Evolutionary conservation across 1,140 invertebrate species (phyloP), one percentile per base, ranked within the genome.

Genomic region (Trichonephila clavata): DNA sequence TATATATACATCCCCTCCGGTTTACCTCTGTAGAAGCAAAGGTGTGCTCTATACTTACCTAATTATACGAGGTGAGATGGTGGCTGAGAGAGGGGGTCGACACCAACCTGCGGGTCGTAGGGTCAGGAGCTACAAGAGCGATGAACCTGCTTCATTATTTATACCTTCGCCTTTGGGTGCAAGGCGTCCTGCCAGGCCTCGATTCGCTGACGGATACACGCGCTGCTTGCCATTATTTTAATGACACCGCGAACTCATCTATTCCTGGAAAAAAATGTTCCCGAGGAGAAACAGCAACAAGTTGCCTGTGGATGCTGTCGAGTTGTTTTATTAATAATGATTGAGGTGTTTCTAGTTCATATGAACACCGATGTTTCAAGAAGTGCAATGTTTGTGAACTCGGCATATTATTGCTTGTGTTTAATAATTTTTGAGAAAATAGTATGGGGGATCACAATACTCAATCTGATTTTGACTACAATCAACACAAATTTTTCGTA

Each of bases 1-100:
- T n/a, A n/a, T n/a, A n/a, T n/a, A n/a, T 2, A 32, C 71, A 24
- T 32, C 27, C 71, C 71, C 71, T 63, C 5, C 0, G 16, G 4
- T 16, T 63, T 16, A 24, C 43, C 21, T 43, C 6, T 59, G 21
- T n/a, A 86, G 60, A 18, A 77, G 84, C 59, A 60, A 60, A 60
- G 50, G 27, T 27, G 60, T 60, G 84, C 84, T 86, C 83, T 86
- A 8, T 86, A 86, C 83, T 86, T 86, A 27, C 84, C 84, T 86
- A 86, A 86, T 86, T 86, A 86, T 86, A 86, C 59, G 81, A 86
- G 84, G 84, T 27, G 60, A 60, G 59, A 63, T 32, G 16, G 8
- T 27, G n/a, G 13, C 18, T 16, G 81, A 83, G n/a, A 10, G 39
- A 43, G 21, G 32, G 81, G 81, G 81, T 43, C 24, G 84, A 21